These are phyloP conservation scores for Tangachromis dhanisi DNA, from an alignment of 2,113 vertebrate species.

Conservation along the genomic window DNA sequence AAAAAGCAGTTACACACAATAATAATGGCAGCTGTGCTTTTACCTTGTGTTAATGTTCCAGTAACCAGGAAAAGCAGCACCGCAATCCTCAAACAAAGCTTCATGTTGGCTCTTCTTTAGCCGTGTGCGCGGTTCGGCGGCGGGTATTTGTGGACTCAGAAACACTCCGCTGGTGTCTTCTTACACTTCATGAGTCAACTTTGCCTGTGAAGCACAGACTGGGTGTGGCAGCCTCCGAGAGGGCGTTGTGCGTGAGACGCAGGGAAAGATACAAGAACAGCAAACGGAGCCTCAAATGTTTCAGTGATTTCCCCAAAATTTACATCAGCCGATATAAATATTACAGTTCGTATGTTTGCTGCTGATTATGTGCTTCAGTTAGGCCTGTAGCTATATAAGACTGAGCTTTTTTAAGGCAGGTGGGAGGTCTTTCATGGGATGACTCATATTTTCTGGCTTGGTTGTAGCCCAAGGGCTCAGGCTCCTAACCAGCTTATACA, in stretches of 20 bases:
- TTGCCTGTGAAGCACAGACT: not conserved
- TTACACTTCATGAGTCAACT: not conserved
- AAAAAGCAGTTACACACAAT: not conserved
- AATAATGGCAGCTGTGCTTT: fast-evolving
- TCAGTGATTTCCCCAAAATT: not conserved
- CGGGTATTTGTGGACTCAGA: not conserved
- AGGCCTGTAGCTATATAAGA: not conserved
- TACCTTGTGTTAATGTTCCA: constrained; percentile 15
- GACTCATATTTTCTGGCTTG: not conserved
- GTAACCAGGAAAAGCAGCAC: constrained; percentile 22
- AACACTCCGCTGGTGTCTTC: not conserved
- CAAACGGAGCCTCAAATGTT: not conserved
- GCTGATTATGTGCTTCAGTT: fast-evolving
- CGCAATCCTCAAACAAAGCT: constrained; percentile 22
- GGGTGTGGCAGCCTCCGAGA: not conserved
- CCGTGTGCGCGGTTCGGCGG: not conserved
- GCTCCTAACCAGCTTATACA: not conserved
- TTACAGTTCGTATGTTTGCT: not conserved
- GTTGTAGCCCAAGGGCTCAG: not conserved
- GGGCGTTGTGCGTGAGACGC: not conserved
- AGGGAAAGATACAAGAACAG: not conserved
- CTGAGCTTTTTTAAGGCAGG: not conserved
- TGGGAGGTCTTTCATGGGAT: not conserved
- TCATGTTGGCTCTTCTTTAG: constrained; percentile 16
- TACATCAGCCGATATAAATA: not conserved